Conservation (phyloP, 2,888 invertebrate species). For the Nephrocerus scutellatus region DNA sequence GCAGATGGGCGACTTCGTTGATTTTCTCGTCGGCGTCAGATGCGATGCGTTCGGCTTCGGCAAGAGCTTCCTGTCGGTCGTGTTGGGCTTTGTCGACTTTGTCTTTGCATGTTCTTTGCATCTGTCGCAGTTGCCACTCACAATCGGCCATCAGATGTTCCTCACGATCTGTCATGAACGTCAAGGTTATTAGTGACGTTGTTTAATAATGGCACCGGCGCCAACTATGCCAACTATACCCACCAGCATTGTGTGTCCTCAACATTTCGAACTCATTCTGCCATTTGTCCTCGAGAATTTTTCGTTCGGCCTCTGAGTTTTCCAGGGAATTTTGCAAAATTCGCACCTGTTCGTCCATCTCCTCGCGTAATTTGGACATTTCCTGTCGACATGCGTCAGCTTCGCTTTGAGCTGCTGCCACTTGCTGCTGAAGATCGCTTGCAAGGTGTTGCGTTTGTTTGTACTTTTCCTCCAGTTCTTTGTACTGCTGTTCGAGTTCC, state of each 20-base stretch:
- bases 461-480: constrained; percentile 50
- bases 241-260: constrained; percentile 54
- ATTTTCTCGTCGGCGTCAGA: constrained; percentile 32
- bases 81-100: constrained; percentile 57
- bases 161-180: constrained; percentile 52
- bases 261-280: constrained; percentile 59
- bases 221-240: neutral
- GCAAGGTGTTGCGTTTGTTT: constrained; percentile 49
- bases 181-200: neutral
- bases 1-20: constrained; percentile 49
- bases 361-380: constrained; percentile 48
- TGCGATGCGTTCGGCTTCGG: constrained; percentile 38
- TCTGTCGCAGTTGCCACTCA: constrained; percentile 75
- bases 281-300: constrained; percentile 54
- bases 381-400: constrained; percentile 39
- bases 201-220: neutral
- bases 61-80: constrained; percentile 52
- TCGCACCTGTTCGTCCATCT: constrained; percentile 51
- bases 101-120: constrained; percentile 63
- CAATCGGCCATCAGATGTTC: constrained; percentile 70
- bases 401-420: constrained; percentile 40
- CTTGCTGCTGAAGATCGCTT: constrained; percentile 39
- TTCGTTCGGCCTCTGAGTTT: constrained; percentile 54
- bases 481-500: constrained; percentile 49
- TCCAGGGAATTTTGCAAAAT: constrained; percentile 53